Evolutionary conservation across 2,888 invertebrate genomes (phyloP).

Genomic region (Autographa gamma): DNA sequence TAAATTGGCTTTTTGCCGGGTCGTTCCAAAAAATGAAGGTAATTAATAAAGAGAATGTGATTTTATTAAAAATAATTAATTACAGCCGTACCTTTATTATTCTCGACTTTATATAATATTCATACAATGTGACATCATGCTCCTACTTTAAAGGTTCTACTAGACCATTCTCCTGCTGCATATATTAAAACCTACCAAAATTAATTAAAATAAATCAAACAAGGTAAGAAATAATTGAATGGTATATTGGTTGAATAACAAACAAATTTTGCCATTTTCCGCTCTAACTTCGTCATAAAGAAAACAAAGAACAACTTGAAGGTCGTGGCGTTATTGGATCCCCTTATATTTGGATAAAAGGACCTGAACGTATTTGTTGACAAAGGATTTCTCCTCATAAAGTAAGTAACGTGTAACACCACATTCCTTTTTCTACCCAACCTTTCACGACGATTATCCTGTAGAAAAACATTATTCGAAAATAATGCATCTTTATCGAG

Average conservation of each 20-base stretch:
- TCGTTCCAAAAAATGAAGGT: background rate
- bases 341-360: slow-evolving; percentile 7
- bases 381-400: slow-evolving; percentile 3
- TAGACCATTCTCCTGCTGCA: background rate
- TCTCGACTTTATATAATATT: too few species aligned
- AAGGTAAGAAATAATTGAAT: background rate
- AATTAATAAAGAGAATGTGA: background rate
- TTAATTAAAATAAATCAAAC: background rate
- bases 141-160: too few species aligned
- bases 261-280: background rate
- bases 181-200: background rate
- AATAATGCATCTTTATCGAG: slow-evolving; percentile 32
- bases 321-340: slow-evolving; percentile 9
- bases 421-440: background rate
- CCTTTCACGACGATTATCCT: slow-evolving; percentile 13
- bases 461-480: slow-evolving; percentile 29
- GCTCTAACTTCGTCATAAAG: background rate
- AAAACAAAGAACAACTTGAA: background rate
- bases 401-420: background rate
- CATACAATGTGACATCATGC: too few species aligned
- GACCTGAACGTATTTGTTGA: slow-evolving; percentile 3
- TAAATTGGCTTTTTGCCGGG: background rate
- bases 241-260: background rate
- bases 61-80: background rate
- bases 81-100: background rate